Evolutionary conservation across 2,113 vertebrate species (phyloP), one percentile per base, ranked within the genome.

Genomic region (Eulemur rufifrons): DNA sequence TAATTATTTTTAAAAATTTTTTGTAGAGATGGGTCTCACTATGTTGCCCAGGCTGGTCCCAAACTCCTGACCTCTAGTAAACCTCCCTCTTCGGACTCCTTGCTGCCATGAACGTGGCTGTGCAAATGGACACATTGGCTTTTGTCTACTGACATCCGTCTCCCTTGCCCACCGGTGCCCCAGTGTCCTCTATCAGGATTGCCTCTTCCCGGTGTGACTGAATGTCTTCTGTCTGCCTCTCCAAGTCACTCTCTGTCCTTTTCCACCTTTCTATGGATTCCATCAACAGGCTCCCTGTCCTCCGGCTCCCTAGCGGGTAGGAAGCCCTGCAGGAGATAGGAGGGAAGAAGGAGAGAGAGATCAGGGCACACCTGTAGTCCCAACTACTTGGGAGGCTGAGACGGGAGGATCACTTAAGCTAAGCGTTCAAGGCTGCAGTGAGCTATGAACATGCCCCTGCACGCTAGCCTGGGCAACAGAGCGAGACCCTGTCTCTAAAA

Each of bases 81-180:
- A 27, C 59, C 59, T 61, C 59, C 59, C 25, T 27, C 25, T 10
- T 61, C 0, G 10, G 59, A 61, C 10, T 61, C 25, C 59, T 5
- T 32, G 27, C 15, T 3, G 29, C 47, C 5, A 1, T 34, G 18
- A 27, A 2, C 2, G 0, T 66, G 61, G 23, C 50, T 29, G 3
- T 25, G 11, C 10, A 11, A 17, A n/a, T 0, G 9, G 47, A 68
- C 78, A 56, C 68, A 1, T 5, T 21, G 50, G 29, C 1, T 71
- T 85, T 61, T 54, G 84, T 42, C 59, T 64, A 25, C 17, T 50
- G 63, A 80, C 15, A 8, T 45, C 68, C 37, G 4, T 25, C 27
- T 45, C 9, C 21, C 73, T 69, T 37, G 61, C 29, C n/a, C 21
- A 8, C 3, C 0, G 3, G 29, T 3, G 42, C 45, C 52, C 42